Base-by-base conservation (phyloP, 2,797 vertebrate species). In the Acanthurus lineatus region DNA sequence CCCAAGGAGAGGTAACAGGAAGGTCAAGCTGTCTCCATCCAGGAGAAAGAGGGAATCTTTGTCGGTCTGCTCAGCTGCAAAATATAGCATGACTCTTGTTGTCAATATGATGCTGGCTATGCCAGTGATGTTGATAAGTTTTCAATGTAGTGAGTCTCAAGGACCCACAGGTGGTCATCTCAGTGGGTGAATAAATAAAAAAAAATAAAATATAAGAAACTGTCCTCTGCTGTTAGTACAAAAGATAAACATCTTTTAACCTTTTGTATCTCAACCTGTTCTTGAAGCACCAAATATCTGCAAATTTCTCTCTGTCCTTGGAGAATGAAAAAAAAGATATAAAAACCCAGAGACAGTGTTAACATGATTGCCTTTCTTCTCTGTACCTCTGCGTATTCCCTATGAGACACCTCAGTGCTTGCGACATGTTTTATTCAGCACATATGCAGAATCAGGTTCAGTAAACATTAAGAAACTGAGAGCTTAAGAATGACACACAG, bases 381-480 rank as follows among this genome's bases (percentile, higher is more conserved):
- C n/a, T 20, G 10, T 17, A 54, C 28, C 28, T 48, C 22, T 35
- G 32, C 19, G 8, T 15, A 28, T 15, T 52, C 38, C 44, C 73
- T 25, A 4, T 17, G 66, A 69, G 69, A 77, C 17, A 25, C 25
- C 51, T 47, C 25, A 2, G 5, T 56, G 54, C 62, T 45, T 22
- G 16, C 25, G 20, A 49, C 57, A 75, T 73, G 65, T 59, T 77
- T 77, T 77, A 82, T 82, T 77, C 69, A 77, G 38, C n/a, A 38
- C 48, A 67, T 17, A 20, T 20, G n/a, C n/a, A 67, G 42, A 81
- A 66, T 17, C 63, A 32, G 25, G 16, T 38, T 38, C n/a, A 47
- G 57, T 44, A 68, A 81, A 77, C 25, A 48, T 61, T 52, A 48
- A 48, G 42, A 54, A 19, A 38, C 10, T 9, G 4, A 6, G 20